Conservation (phyloP, 2,113 vertebrate species). For the Myodes glareolus region DNA sequence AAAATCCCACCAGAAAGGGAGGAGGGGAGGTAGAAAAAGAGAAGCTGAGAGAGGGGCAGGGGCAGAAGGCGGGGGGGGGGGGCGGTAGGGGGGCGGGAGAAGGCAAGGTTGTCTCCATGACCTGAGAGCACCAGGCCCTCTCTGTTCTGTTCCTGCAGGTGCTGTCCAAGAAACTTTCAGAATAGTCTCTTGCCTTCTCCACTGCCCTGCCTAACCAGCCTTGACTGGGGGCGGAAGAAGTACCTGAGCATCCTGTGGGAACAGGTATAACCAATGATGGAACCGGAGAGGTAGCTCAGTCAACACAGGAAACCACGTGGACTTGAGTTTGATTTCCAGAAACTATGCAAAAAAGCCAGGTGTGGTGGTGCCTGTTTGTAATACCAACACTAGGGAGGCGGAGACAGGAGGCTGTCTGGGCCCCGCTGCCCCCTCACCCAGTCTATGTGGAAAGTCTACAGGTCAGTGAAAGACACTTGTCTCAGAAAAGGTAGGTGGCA, state of each 20-base stretch:
- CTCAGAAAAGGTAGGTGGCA: background rate
- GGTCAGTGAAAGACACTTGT: background rate
- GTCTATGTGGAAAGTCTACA: background rate
- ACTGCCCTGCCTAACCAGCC: fast-evolving
- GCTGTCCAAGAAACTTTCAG: background rate
- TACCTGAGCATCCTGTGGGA: background rate
- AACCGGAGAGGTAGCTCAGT: background rate
- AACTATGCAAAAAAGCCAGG: background rate
- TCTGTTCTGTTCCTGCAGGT: background rate
- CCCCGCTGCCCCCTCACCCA: too few species aligned
- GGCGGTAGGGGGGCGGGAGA: too few species aligned
- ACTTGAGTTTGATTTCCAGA: background rate
- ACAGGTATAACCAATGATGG: too few species aligned
- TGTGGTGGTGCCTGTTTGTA: background rate
- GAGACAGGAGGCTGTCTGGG: background rate
- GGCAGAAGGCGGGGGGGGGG: too few species aligned
- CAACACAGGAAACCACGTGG: background rate
- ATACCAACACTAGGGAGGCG: background rate
- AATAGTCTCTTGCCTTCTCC: background rate
- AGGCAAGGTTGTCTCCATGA: background rate
- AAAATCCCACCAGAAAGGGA: background rate
- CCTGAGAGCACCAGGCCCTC: too few species aligned
- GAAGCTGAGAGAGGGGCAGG: too few species aligned
- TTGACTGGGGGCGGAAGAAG: too few species aligned
- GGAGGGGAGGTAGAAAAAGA: background rate